Percentiles rank a stretch among this genome's conserved stretches.
Evolutionary conservation across 2,888 invertebrate species (phyloP).

Genomic region (Dolomedes plantarius): DNA sequence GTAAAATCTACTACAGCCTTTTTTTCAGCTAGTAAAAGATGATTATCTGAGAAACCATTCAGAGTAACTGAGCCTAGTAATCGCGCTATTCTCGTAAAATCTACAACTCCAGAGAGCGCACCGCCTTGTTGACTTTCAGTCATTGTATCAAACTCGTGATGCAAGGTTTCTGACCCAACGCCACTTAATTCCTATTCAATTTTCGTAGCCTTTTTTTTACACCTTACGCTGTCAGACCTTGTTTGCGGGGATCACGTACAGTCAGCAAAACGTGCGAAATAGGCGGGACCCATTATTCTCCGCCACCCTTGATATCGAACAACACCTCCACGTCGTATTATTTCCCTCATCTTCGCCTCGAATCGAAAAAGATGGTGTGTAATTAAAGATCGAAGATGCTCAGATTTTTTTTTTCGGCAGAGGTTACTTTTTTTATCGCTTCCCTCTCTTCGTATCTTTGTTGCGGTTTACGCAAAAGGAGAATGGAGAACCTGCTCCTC

Average conservation of each 20-base stretch:
- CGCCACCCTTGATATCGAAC: conserved; percentile 36
- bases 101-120: conserved; percentile 4
- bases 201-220: conserved; percentile 46
- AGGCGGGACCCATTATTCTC: conserved; percentile 29
- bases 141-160: conserved; percentile 42
- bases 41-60: background rate
- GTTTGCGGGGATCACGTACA: conserved; percentile 43
- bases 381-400: conserved; percentile 33
- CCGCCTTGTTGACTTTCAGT: conserved; percentile 29
- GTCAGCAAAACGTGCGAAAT: conserved; percentile 57
- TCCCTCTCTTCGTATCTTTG: background rate
- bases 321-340: conserved; percentile 28
- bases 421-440: background rate
- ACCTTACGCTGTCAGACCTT: conserved; percentile 42
- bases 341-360: conserved; percentile 13
- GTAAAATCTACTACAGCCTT: too few species aligned
- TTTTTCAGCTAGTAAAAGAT: background rate
- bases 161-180: conserved; percentile 31
- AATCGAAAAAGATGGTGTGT: conserved; percentile 22
- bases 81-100: too few species aligned
- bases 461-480: background rate
- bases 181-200: conserved; percentile 57
- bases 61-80: background rate
- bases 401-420: background rate
- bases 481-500: background rate